Conservation (phyloP, 2,888 invertebrate species). For the Hypolimnas misippus region DNA sequence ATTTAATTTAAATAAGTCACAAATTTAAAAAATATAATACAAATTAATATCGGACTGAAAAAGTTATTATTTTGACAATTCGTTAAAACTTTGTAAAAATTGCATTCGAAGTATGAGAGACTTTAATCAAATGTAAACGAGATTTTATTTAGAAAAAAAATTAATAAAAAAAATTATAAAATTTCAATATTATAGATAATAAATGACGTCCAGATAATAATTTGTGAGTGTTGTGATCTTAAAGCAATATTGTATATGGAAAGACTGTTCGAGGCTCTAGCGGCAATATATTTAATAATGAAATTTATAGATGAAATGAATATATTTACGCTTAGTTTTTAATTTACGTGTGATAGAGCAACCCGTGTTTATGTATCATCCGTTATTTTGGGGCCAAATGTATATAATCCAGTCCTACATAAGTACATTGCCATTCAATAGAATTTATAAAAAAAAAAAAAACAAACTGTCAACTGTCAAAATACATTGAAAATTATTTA, state of each 20-base stretch:
- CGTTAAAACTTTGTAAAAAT: not conserved
- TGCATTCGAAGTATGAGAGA: not conserved
- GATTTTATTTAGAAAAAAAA: conserved; percentile 6
- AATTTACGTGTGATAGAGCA: conserved; percentile 30
- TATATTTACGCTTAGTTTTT: conserved; percentile 31
- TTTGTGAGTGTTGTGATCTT: conserved; percentile 63
- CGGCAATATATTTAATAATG: conserved; percentile 43
- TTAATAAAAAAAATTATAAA: not conserved
- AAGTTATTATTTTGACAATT: not conserved
- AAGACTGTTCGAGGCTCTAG: conserved; percentile 77
- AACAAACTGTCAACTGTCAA: not conserved
- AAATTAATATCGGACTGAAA: no score
- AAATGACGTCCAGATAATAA: conserved; percentile 24
- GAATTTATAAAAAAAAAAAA: not conserved
- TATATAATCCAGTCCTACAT: conserved; percentile 59
- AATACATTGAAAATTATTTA: not conserved
- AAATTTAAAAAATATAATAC: no score
- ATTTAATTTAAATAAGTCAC: no score
- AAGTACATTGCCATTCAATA: conserved; percentile 39
- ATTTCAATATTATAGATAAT: conserved; percentile 6
- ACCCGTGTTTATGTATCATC: conserved; percentile 35
- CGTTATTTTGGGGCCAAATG: conserved; percentile 75
- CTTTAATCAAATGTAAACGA: not conserved
- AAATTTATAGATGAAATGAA: conserved; percentile 27
- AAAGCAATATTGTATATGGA: conserved; percentile 62